These are phyloP conservation scores for Brenthis daphne DNA, from an alignment of 2,888 invertebrate genomes.

Conservation along the genomic window DNA sequence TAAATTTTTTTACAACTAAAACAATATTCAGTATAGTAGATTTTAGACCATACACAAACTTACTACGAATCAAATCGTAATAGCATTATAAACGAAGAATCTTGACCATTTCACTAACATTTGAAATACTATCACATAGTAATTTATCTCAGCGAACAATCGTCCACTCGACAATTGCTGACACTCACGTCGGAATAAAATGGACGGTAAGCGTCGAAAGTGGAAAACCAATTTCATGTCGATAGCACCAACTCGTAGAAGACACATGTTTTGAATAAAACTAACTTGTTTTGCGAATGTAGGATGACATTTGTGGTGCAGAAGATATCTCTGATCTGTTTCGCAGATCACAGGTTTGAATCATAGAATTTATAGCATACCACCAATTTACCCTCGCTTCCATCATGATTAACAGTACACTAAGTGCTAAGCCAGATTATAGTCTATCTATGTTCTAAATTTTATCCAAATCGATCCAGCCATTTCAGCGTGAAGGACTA, in stretches of 20 bases:
- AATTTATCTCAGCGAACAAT: slow-evolving; percentile 32
- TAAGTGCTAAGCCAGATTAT: no score
- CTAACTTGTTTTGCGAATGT: slow-evolving; percentile 38
- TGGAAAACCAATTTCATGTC: slow-evolving; percentile 64
- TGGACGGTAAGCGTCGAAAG: slow-evolving; percentile 50
- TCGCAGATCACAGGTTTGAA: not conserved
- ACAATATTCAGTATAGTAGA: no score
- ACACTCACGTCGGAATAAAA: slow-evolving; percentile 46
- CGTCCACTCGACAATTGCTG: slow-evolving; percentile 30
- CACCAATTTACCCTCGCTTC: no score
- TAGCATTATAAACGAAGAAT: not conserved
- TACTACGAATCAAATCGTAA: not conserved
- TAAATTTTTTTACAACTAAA: no score
- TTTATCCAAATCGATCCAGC: no score
- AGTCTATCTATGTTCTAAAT: no score
- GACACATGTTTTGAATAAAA: slow-evolving; percentile 55
- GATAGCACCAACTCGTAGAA: slow-evolving; percentile 50
- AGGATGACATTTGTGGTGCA: not conserved
- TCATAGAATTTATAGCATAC: no score
- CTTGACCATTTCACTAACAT: not conserved
- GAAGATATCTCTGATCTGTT: not conserved
- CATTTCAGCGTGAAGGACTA: no score
- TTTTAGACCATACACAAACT: not conserved
- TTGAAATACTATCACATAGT: slow-evolving; percentile 14
- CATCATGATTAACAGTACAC: no score